Conservation (phyloP, 2,888 invertebrate genomes). For the Cataglyphis cursor region DNA sequence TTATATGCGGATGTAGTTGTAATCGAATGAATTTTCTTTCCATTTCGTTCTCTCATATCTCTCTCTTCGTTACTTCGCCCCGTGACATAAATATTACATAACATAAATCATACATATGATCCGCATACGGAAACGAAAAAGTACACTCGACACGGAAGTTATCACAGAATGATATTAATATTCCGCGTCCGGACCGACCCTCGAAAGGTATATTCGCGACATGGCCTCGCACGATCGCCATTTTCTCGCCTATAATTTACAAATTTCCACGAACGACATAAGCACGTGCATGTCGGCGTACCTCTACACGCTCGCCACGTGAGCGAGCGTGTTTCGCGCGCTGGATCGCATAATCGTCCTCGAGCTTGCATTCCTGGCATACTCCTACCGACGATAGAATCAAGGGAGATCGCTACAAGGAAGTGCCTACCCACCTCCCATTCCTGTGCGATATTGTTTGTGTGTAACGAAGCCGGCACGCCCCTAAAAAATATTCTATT, state of each 20-base stretch:
- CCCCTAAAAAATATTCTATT: constrained; percentile 65
- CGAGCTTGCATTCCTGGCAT: constrained; percentile 74
- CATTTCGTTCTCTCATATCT: not conserved
- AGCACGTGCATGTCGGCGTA: constrained; percentile 38
- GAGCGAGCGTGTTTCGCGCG: constrained; percentile 57
- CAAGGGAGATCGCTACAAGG: constrained; percentile 50
- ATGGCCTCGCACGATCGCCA: constrained; percentile 76
- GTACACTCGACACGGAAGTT: constrained; percentile 22
- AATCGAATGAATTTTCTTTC: constrained; percentile 3
- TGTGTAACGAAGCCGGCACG: constrained; percentile 33
- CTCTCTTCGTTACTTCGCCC: constrained; percentile 16
- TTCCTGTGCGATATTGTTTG: constrained; percentile 52
- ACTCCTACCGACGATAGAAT: constrained; percentile 70
- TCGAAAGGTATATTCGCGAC: constrained; percentile 77
- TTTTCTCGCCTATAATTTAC: constrained; percentile 77
- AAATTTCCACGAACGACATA: constrained; percentile 73
- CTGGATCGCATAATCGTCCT: constrained; percentile 71
- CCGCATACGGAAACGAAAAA: constrained; percentile 38
- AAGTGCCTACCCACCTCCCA: not conserved
- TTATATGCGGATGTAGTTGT: not conserved
- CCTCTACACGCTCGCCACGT: constrained; percentile 28
- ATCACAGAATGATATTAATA: constrained; percentile 79
- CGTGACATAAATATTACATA: constrained; percentile 1
- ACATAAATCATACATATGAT: constrained; percentile 27
- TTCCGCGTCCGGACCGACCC: constrained; percentile 77